Evolutionary conservation across 2,113 vertebrate species (phyloP).

Genomic region (Calidris pugnax): DNA sequence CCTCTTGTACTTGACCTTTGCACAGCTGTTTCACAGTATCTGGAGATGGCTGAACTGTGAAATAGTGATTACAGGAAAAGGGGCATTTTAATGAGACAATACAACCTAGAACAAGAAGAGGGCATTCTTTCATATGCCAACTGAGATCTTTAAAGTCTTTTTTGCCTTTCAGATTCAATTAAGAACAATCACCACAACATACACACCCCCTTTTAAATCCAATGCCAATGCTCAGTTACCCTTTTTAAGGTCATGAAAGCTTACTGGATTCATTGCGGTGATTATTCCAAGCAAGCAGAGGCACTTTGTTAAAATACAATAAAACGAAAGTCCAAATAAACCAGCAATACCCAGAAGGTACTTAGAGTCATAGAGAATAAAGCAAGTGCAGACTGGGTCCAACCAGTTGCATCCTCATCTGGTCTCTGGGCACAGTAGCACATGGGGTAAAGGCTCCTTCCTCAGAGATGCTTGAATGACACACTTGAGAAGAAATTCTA

Average conservation of each 20-base stretch:
- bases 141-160: slow-evolving; percentile 22
- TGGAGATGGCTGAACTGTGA: slow-evolving; percentile 64
- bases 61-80: slow-evolving; percentile 35
- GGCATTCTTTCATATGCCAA: slow-evolving; percentile 39
- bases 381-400: background rate
- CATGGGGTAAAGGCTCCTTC: background rate
- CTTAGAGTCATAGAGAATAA: background rate
- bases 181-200: background rate
- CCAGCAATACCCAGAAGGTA: background rate
- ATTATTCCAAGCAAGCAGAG: background rate
- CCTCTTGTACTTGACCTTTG: slow-evolving; percentile 64
- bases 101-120: slow-evolving; percentile 33
- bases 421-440: background rate
- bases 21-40: slow-evolving; percentile 52
- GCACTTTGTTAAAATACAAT: background rate
- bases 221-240: background rate
- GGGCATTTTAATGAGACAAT: slow-evolving; percentile 61
- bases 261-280: background rate
- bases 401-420: background rate
- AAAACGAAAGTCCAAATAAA: slow-evolving; percentile 10
- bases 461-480: background rate
- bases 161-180: slow-evolving; percentile 50
- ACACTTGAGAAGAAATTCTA: background rate
- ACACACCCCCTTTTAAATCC: background rate
- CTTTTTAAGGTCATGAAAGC: background rate